These are phyloP conservation scores for Isotomurus palustris DNA, from an alignment of 2,888 invertebrate species.

Conservation along the genomic window DNA sequence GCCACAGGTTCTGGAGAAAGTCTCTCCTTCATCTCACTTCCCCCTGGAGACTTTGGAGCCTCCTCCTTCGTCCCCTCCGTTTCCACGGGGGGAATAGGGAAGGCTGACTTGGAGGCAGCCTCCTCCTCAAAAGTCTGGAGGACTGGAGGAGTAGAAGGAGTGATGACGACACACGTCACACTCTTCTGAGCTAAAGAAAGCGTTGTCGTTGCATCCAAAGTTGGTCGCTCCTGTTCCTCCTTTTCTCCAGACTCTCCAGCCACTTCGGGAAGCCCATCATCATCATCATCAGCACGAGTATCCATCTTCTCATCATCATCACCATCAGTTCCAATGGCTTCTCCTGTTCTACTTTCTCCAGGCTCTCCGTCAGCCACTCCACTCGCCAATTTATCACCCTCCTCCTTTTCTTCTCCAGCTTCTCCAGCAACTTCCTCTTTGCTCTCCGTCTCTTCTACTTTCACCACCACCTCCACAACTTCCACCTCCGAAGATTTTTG, in stretches of 20 bases:
- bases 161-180: conserved; percentile 27
- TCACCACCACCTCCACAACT: not conserved
- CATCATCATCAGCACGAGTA: conserved; percentile 1
- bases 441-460: not conserved
- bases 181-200: not conserved
- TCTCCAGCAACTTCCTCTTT: conserved; percentile 3
- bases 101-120: no score
- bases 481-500: not conserved
- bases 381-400: not conserved
- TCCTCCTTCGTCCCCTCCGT: not conserved
- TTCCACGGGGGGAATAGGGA: not conserved
- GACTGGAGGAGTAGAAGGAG: conserved; percentile 31
- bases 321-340: not conserved
- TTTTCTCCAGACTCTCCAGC: not conserved
- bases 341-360: not conserved
- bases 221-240: not conserved
- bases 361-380: not conserved
- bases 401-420: conserved; percentile 2
- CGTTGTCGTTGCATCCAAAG: not conserved
- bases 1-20: not conserved
- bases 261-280: no score
- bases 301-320: conserved; percentile 6
- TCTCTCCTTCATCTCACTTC: not conserved
- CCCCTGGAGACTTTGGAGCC: not conserved
- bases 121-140: conserved; percentile 2